These are phyloP conservation scores for Orthonevra nobilis DNA, from an alignment of 2,888 invertebrate genomes.

Conservation along the genomic window DNA sequence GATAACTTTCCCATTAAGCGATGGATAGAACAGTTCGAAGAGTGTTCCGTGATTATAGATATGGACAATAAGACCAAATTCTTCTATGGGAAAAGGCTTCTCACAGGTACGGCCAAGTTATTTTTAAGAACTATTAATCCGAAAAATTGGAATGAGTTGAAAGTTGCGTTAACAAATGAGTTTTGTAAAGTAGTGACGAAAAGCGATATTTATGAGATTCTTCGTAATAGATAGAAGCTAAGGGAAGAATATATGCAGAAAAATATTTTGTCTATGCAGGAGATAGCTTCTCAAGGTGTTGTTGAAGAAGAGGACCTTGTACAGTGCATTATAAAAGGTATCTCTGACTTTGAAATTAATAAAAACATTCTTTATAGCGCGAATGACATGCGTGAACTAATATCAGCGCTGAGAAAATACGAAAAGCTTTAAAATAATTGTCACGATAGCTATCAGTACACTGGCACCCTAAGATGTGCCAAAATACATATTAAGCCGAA, in stretches of 20 bases:
- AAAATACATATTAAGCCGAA: not conserved
- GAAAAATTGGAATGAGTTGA: slow-evolving; percentile 15
- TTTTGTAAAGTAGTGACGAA: not conserved
- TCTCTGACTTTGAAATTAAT: slow-evolving; percentile 15
- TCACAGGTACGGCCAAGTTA: slow-evolving; percentile 15
- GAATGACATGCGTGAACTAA: slow-evolving; percentile 15
- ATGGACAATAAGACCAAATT: no score
- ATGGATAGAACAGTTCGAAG: no score
- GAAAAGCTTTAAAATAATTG: not conserved
- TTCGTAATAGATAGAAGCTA: no score
- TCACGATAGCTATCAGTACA: not conserved
- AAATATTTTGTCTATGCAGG: slow-evolving; percentile 18
- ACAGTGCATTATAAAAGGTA: slow-evolving; percentile 26
- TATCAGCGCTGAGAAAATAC: slow-evolving; percentile 3
- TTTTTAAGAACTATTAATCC: not conserved
- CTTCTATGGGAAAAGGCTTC: slow-evolving; percentile 3
- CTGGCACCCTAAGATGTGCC: not conserved
- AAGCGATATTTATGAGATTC: slow-evolving; percentile 8
- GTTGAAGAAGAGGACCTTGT: slow-evolving; percentile 26
- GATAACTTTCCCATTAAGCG: no score
- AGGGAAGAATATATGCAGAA: slow-evolving; percentile 14
- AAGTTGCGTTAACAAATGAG: not conserved
- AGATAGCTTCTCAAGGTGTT: slow-evolving; percentile 12
- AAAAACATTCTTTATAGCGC: slow-evolving; percentile 18
- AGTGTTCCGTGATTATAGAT: no score